phyloP scores from a whole-genome alignment of 1,140 invertebrate genomes.

The Brachionus sp. region DNA sequence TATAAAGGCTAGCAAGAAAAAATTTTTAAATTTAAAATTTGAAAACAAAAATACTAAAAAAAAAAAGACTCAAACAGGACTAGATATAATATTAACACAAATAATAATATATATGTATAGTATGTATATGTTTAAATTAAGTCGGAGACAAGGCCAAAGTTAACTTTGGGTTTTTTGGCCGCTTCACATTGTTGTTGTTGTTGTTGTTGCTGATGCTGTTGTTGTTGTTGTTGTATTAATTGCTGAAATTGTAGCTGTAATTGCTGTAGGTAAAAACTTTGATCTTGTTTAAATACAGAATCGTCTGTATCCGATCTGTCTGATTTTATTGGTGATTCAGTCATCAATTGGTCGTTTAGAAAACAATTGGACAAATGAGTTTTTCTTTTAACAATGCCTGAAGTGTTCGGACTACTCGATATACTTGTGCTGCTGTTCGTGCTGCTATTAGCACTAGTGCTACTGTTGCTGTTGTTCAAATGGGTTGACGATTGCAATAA shows the following conservation, averaged over 20 bases:
- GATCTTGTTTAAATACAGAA: neutral
- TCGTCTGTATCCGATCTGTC: slow-evolving; percentile 26
- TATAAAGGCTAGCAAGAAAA: slow-evolving; percentile 7
- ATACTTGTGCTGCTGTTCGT: neutral
- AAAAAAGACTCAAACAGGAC: neutral
- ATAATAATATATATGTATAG: neutral
- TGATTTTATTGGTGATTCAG: neutral
- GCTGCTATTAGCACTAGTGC: neutral
- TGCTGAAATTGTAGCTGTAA: slow-evolving; percentile 1
- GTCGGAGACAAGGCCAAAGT: slow-evolving; percentile 11
- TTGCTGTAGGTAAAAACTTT: neutral
- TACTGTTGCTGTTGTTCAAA: neutral
- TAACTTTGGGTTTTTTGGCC: slow-evolving; percentile 5
- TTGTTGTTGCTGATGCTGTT: neutral
- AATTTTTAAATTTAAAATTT: neutral
- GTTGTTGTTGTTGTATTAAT: neutral
- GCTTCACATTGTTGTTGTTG: neutral
- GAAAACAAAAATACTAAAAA: slow-evolving; percentile 5
- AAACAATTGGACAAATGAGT: slow-evolving; percentile 31
- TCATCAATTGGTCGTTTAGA: neutral
- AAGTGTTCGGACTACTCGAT: neutral
- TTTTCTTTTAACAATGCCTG: neutral
- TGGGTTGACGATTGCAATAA: neutral
- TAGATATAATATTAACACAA: neutral
- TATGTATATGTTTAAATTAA: slow-evolving; percentile 23